phyloP scores from a whole-genome alignment of 2,797 vertebrate species.

The Cyprinella venusta region DNA sequence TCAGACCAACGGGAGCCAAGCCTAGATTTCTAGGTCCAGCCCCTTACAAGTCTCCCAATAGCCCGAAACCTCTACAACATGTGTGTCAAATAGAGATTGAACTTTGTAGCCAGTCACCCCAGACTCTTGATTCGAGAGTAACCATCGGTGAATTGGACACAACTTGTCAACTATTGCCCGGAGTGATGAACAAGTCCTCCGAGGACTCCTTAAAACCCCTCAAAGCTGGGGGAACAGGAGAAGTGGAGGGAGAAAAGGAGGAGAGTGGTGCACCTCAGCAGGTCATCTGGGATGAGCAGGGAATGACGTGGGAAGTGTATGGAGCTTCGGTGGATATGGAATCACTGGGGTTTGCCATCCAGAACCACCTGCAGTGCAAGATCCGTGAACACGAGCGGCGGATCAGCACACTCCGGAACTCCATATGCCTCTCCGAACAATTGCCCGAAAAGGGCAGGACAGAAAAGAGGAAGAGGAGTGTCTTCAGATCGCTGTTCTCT shows the following conservation, averaged over 20 bases:
- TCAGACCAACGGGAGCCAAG: conserved; percentile 18
- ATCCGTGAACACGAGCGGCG: conserved; percentile 89
- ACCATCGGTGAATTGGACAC: conserved; percentile 22
- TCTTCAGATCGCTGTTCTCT: conserved; percentile 76
- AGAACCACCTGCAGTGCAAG: conserved; percentile 96
- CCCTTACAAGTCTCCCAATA: conserved; percentile 43
- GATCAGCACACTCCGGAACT: conserved; percentile 42
- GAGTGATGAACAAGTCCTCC: background rate
- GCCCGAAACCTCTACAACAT: conserved; percentile 53
- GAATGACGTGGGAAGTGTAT: conserved; percentile 97
- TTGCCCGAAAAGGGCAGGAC: conserved; percentile 82
- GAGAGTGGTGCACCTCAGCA: conserved; percentile 72
- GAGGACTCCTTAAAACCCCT: background rate
- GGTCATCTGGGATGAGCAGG: conserved; percentile 89
- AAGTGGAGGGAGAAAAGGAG: background rate
- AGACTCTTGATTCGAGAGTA: conserved; percentile 19
- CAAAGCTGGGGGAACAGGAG: background rate
- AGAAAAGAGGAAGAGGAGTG: conserved; percentile 80
- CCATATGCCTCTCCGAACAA: conserved; percentile 48
- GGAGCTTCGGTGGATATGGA: conserved; percentile 94
- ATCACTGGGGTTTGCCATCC: conserved; percentile 94
- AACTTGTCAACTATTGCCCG: background rate
- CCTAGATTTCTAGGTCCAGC: conserved; percentile 42
- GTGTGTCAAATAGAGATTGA: conserved; percentile 70
- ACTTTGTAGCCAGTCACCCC: conserved; percentile 59